Base-by-base conservation (phyloP, 2,113 vertebrate species). In the Melanostigma gelatinosum region DNA sequence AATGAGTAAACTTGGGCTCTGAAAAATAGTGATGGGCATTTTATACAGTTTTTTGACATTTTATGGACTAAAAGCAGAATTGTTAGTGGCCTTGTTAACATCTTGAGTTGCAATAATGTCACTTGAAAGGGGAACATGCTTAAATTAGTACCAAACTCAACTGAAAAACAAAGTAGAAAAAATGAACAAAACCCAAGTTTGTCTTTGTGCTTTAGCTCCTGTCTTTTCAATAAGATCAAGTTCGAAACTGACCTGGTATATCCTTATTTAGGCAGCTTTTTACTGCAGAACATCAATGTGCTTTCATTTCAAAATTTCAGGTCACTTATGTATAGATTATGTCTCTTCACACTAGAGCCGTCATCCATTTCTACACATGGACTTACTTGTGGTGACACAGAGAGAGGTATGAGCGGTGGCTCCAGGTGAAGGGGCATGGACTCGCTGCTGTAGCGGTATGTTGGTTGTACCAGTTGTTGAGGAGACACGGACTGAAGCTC, bases 401-500 rank as follows among this genome's bases (percentile, higher is more conserved):
- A 72, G 34, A 91, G 80, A 4, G 85, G 78, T 40, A 64, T 48
- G 1, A 90, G 85, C 8, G 88, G 27, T 3, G 88, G 78, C 40
- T 93, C 92, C 80, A 93, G 82, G 77, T 92, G 91, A 38, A 89
- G 86, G 64, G 90, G 79, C 81, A 87, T 54, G 32, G 88, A 16
- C 61, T 90, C 82, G 9, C 50, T 79, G 75, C 73, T 84, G 80
- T 75, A 90, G 63, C 84, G 87, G 57, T 88, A 91, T 0, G 55
- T 27, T 58, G 89, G 91, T 29, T 75, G 87, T 22, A 89, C 73
- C 32, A 91, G 82, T 27, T 91, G 91, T 48, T 91, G 91, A 57
- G 89, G 73, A 36, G 90, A 83, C 78, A 93, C 85, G n/a, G 89
- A 82, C 80, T 93, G 91, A 38, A 93, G 88, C 83, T 93, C 91